phyloP scores from a whole-genome alignment of 2,113 vertebrate species.

The Phoenicopterus ruber region DNA sequence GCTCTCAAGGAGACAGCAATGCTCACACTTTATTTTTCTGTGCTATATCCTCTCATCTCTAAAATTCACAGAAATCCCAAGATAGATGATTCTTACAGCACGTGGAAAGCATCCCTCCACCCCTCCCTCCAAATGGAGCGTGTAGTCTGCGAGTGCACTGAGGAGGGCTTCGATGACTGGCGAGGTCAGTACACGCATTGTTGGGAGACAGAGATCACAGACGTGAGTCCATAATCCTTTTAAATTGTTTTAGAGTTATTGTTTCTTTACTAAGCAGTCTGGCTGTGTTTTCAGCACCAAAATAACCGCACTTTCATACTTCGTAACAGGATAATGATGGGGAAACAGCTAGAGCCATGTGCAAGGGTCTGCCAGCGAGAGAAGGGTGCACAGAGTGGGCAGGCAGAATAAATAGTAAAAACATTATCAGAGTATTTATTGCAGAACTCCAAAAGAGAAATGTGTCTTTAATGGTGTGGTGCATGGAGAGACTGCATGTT shows the following conservation, averaged over 20 bases:
- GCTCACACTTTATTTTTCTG: background rate
- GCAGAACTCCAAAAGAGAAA: background rate
- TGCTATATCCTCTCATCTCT: background rate
- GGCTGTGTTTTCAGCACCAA: background rate
- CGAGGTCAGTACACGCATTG: background rate
- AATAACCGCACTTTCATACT: background rate
- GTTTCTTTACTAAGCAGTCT: background rate
- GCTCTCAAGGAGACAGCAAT: background rate
- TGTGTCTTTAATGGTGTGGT: background rate
- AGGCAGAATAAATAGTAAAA: background rate
- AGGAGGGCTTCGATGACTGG: background rate
- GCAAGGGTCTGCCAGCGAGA: background rate
- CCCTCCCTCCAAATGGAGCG: background rate
- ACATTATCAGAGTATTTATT: background rate
- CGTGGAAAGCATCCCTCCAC: background rate
- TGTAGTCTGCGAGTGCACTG: background rate
- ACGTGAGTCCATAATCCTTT: background rate
- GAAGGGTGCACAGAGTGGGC: background rate
- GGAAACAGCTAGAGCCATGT: background rate
- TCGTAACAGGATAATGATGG: background rate
- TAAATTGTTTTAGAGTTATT: background rate
- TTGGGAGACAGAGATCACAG: background rate
- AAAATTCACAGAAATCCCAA: conserved; percentile 31
- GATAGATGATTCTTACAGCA: background rate
- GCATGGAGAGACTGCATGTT: background rate